phyloP scores from a whole-genome alignment of 1,140 invertebrate species.

The Diorhabda carinulata region DNA sequence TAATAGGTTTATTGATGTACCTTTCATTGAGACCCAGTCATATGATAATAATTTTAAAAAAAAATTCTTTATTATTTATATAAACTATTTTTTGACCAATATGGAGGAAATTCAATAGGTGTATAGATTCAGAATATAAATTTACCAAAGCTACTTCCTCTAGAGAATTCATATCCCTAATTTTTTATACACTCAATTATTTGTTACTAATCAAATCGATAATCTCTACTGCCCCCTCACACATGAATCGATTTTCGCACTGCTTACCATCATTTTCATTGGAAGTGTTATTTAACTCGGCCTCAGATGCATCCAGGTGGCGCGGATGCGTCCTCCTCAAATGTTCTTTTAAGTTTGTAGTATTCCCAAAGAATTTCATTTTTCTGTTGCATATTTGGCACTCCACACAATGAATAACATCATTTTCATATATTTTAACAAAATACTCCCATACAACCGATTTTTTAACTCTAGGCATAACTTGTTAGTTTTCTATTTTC shows the following conservation, averaged over 20 bases:
- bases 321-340: slow-evolving; percentile 5
- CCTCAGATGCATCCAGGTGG: not conserved
- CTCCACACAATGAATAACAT: not conserved
- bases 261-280: not conserved
- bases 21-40: no score
- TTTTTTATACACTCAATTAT: no score
- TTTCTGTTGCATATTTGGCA: slow-evolving; percentile 9
- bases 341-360: slow-evolving; percentile 12
- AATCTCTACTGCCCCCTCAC: no score
- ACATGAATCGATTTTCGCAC: not conserved
- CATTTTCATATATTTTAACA: not conserved
- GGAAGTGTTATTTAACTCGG: not conserved
- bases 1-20: no score
- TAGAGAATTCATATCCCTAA: no score
- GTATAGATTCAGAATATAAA: no score
- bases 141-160: no score
- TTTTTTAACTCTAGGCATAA: not conserved
- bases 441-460: not conserved
- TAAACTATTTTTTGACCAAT: no score
- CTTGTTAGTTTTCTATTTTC: not conserved
- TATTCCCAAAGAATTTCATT: slow-evolving; percentile 8
- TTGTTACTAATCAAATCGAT: no score
- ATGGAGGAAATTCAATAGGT: no score
- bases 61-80: no score
- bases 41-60: no score